Percentiles rank a stretch among this genome's conserved stretches.
Evolutionary conservation across 2,797 vertebrate species (phyloP).

Genomic region (Chaenodraco wilsoni): DNA sequence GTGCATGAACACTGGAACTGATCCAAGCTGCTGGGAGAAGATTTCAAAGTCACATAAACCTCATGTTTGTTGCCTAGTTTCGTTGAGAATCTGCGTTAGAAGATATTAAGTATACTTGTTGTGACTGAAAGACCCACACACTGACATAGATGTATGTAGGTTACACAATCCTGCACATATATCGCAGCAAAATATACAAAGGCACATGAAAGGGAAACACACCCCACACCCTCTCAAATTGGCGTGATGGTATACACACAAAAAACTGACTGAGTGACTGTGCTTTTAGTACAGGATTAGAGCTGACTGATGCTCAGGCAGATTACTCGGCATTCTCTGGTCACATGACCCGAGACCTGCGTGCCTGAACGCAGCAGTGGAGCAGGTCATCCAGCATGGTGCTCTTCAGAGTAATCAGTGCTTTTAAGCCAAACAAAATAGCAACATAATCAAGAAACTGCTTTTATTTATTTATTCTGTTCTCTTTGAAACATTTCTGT

Average conservation of each 20-base stretch:
- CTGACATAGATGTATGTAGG: neutral
- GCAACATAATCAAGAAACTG: neutral
- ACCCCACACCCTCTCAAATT: conserved; percentile 12
- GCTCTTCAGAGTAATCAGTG: conserved; percentile 9
- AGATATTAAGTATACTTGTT: neutral
- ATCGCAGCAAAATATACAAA: conserved; percentile 9
- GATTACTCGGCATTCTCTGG: conserved; percentile 64
- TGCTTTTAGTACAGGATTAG: conserved; percentile 60
- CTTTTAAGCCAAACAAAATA: neutral
- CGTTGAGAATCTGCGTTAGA: neutral
- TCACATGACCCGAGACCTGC: conserved; percentile 56
- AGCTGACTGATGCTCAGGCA: conserved; percentile 63
- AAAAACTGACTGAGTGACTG: conserved; percentile 29
- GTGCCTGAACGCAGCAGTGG: conserved; percentile 15
- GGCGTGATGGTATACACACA: neutral
- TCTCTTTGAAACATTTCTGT: neutral
- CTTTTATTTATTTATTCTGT: neutral
- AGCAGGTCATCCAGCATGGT: conserved; percentile 31
- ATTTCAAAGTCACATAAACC: neutral
- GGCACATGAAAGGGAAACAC: neutral
- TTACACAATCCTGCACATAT: neutral
- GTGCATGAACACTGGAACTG: conserved; percentile 25
- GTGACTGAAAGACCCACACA: conserved; percentile 5
- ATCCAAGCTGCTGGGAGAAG: conserved; percentile 24
- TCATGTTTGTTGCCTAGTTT: neutral